Percentiles rank a stretch among this genome's conserved stretches.
Conservation (phyloP, 2,888 invertebrate genomes). For the Pilophorus perplexus region DNA sequence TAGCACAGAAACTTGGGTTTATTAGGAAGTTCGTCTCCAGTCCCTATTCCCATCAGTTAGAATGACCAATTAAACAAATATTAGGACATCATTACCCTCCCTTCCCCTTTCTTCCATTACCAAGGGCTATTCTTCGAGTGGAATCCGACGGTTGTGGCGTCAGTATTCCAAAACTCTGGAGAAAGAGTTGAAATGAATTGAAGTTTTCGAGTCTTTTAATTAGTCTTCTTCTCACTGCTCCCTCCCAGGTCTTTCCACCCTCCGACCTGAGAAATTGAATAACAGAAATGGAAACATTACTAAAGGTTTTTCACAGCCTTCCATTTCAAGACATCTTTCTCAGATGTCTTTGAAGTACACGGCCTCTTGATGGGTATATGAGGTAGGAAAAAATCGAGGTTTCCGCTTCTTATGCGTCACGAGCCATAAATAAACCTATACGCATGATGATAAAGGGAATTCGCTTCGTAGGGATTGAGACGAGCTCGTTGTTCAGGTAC, state of each 20-base stretch:
- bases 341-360: too few species aligned
- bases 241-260: neutral
- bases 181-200: slow-evolving; percentile 23
- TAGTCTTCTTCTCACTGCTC: too few species aligned
- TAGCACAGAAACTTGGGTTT: slow-evolving; percentile 27
- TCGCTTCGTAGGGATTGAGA: too few species aligned
- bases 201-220: slow-evolving; percentile 20
- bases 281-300: neutral
- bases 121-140: slow-evolving; percentile 8
- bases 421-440: too few species aligned
- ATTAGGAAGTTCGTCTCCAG: slow-evolving; percentile 26
- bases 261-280: slow-evolving; percentile 13
- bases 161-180: neutral
- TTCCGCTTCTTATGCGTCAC: too few species aligned
- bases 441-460: too few species aligned
- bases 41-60: slow-evolving; percentile 19
- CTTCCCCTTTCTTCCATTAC: neutral
- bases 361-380: too few species aligned
- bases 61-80: slow-evolving; percentile 40
- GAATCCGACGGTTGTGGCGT: neutral
- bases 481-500: too few species aligned
- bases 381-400: too few species aligned
- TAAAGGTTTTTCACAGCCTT: neutral
- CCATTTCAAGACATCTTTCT: too few species aligned
- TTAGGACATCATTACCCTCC: slow-evolving; percentile 38